Evolutionary conservation across 2,888 invertebrate species (phyloP).

Genomic region (Eupithecia exiguata): DNA sequence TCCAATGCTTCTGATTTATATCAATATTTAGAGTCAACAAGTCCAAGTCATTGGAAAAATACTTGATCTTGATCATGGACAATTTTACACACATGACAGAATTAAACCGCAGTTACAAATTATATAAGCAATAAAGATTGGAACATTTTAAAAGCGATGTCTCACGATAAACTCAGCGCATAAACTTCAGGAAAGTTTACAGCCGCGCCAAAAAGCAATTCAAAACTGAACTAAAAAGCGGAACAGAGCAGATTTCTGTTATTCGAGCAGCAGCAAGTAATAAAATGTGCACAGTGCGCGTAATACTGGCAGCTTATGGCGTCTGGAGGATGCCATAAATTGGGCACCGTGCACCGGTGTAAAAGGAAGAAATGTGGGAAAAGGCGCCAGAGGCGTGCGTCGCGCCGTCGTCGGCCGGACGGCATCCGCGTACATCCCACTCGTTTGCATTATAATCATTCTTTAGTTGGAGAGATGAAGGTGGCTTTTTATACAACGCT

Average conservation of each 20-base stretch:
- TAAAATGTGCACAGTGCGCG: conserved; percentile 49
- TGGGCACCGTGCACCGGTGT: conserved; percentile 43
- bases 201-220: conserved; percentile 29
- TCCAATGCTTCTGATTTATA: neutral
- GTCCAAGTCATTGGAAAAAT: conserved; percentile 4
- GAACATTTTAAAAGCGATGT: conserved; percentile 29
- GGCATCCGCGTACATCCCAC: conserved; percentile 74
- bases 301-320: conserved; percentile 62
- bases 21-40: neutral
- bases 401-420: conserved; percentile 40
- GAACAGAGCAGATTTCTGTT: conserved; percentile 34
- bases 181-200: conserved; percentile 30
- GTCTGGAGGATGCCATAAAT: conserved; percentile 52
- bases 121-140: conserved; percentile 7
- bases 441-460: conserved; percentile 62
- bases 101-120: neutral
- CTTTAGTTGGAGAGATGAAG: conserved; percentile 10
- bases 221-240: conserved; percentile 29
- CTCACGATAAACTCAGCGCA: conserved; percentile 13
- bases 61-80: conserved; percentile 14
- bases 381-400: conserved; percentile 51
- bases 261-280: conserved; percentile 27
- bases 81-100: conserved; percentile 9
- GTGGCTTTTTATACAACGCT: conserved; percentile 6
- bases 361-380: conserved; percentile 43